Percentiles rank a stretch among this genome's conserved stretches.
Conservation (phyloP, 2,888 invertebrate genomes). For the Ormyrus thymus region DNA sequence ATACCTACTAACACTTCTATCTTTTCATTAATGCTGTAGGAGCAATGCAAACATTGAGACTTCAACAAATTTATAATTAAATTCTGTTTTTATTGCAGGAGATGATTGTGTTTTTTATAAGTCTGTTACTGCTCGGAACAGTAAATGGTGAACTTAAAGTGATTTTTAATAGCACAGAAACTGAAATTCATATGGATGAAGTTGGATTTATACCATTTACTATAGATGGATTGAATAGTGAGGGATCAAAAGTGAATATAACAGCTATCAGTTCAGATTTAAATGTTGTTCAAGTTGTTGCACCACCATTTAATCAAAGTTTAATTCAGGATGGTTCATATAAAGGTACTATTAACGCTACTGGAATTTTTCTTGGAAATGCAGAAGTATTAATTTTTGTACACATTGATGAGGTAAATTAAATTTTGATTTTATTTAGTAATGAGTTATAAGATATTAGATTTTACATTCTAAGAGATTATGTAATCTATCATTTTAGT, state of each 20-base stretch:
- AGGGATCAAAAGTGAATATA: slow-evolving; percentile 54
- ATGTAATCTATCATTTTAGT: background rate
- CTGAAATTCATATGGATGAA: slow-evolving; percentile 76
- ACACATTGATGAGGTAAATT: slow-evolving; percentile 58
- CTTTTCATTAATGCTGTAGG: too few relatives aligned
- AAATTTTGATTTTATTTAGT: slow-evolving; percentile 9
- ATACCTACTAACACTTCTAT: too few relatives aligned
- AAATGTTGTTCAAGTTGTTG: slow-evolving; percentile 59
- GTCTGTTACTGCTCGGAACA: slow-evolving; percentile 63
- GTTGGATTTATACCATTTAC: slow-evolving; percentile 74
- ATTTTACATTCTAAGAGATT: background rate
- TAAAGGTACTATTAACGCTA: slow-evolving; percentile 73
- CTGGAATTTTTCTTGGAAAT: slow-evolving; percentile 77
- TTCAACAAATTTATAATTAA: background rate
- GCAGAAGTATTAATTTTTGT: slow-evolving; percentile 62
- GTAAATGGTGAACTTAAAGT: slow-evolving; percentile 64
- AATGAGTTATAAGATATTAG: background rate
- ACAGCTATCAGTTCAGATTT: slow-evolving; percentile 57
- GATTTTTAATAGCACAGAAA: slow-evolving; percentile 41
- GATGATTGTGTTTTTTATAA: slow-evolving; percentile 62
- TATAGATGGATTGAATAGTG: slow-evolving; percentile 67
- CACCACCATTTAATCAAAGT: slow-evolving; percentile 46
- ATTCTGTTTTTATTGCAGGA: slow-evolving; percentile 24
- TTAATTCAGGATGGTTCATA: slow-evolving; percentile 56
- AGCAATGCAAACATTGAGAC: too few relatives aligned